phyloP scores from a whole-genome alignment of 2,888 invertebrate species.

The Gisinianus flammeolus region DNA sequence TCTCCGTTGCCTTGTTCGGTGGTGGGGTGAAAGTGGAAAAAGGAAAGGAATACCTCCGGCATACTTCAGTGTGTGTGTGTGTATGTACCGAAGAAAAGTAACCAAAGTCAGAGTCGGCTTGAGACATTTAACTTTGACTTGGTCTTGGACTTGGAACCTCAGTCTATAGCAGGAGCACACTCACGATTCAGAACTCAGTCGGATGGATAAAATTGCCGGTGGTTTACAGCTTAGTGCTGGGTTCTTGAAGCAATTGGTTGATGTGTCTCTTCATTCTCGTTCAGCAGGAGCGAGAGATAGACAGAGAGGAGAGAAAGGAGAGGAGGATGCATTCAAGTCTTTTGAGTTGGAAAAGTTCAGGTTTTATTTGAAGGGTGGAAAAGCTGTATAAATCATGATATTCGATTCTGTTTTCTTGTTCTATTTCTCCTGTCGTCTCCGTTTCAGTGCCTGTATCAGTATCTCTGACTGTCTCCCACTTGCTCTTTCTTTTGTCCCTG shows the following conservation, averaged over 20 bases:
- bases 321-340: slow-evolving; percentile 42
- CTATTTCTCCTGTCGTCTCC: neutral
- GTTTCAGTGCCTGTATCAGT: too few species aligned
- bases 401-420: slow-evolving; percentile 36
- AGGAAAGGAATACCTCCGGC: neutral
- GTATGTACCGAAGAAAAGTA: neutral
- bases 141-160: neutral
- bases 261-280: slow-evolving; percentile 3
- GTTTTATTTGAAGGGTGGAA: slow-evolving; percentile 49
- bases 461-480: neutral
- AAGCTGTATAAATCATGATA: slow-evolving; percentile 49
- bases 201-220: slow-evolving; percentile 10
- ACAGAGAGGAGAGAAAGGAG: neutral
- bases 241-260: slow-evolving; percentile 17
- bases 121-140: neutral
- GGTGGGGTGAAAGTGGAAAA: neutral
- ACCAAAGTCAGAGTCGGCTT: neutral
- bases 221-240: slow-evolving; percentile 15
- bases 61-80: neutral
- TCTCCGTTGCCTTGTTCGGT: neutral
- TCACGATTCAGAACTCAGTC: neutral
- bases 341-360: slow-evolving; percentile 48
- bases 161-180: neutral
- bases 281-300: neutral
- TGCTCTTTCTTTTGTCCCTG: neutral